Base-by-base conservation (phyloP, 2,888 invertebrate genomes). In the Hololepta plana region DNA sequence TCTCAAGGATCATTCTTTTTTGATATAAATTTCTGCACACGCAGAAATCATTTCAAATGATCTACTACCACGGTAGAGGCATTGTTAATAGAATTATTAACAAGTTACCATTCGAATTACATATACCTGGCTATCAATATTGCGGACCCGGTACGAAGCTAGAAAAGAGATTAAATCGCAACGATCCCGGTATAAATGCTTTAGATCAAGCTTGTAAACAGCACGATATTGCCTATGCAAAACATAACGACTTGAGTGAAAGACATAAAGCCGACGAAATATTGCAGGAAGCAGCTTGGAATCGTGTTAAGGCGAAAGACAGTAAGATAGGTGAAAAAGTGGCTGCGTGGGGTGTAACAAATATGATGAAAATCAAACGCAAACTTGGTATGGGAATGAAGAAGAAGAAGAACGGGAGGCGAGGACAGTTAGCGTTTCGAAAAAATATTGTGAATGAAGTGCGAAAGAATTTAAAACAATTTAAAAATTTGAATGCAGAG, bases 201-300 rank as follows among this genome's bases (percentile, higher is more conserved):
- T 32, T 49, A 14, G 50, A 50, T 35, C 29, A 25, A 10, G 44
- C 43, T 9, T 47, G 46, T 29, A 44, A 43, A 31, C 29, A 41
- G 9, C 47, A 46, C 35, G 48, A 48, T 35, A 47, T 47, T 20
- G 41, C 42, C 3, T 48, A 49, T 31, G 32, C 30, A 4, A 16
- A 35, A 16, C 12, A 28, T 23, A 31, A 30, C 13, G 32, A 35
- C 32, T 27, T 41, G 27, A 12, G 24, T 9, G 28, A 34, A 22
- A 36, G 49, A 22, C 41, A 49, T 32, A 32, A 35, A 26, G 53
- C 51, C 2, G 51, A 56, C 38, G 33, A 38, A 30, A 14, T 36
- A 12, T 34, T 53, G 7, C 36, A 38, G n/a, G 38, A 46, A 20
- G 38, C 37, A 38, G 51, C 47, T 14, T 40, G 33, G 41, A 15